A percentile compares a stretch with the other conserved stretches of the same genome.
phyloP scores from a whole-genome alignment of 2,113 vertebrate genomes.

The Xiphophorus couchianus region DNA sequence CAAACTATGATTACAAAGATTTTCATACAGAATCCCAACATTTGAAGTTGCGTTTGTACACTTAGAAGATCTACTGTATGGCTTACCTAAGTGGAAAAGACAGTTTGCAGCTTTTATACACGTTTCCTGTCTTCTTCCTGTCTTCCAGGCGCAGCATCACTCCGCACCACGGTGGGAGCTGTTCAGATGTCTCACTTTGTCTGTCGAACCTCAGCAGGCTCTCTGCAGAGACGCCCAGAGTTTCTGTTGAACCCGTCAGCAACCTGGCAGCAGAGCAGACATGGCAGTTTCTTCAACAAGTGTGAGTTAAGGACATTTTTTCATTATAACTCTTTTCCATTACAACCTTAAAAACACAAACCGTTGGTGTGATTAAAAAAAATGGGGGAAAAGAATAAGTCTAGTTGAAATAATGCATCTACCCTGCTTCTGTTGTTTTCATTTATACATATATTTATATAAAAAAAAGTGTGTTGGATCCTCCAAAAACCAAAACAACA shows the following conservation, averaged over 20 bases:
- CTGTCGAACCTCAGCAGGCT: conserved; percentile 9
- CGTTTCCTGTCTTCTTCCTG: not conserved
- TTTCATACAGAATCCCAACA: not conserved
- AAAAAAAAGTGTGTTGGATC: too few relatives aligned
- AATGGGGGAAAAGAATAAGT: not conserved
- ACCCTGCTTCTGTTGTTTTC: not conserved
- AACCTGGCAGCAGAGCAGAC: conserved; percentile 62
- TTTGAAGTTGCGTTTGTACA: not conserved
- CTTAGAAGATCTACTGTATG: not conserved
- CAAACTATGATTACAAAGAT: too few relatives aligned
- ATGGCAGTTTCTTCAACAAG: conserved; percentile 79
- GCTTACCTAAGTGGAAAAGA: not conserved
- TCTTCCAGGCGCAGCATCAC: conserved; percentile 38
- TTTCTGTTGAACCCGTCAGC: conserved; percentile 7
- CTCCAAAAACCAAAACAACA: too few relatives aligned
- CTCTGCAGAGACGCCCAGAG: conserved; percentile 29
- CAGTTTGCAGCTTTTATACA: not conserved
- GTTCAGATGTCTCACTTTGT: conserved; percentile 28
- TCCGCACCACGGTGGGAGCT: conserved; percentile 23
- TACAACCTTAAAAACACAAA: not conserved
- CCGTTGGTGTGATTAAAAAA: not conserved
- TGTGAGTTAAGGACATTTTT: conserved; percentile 49
- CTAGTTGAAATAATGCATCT: not conserved
- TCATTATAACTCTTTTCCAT: not conserved
- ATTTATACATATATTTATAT: not conserved